A percentile compares a stretch with the other conserved stretches of the same genome.
phyloP scores from a whole-genome alignment of 2,888 invertebrate species.

The Ochropleura plecta region DNA sequence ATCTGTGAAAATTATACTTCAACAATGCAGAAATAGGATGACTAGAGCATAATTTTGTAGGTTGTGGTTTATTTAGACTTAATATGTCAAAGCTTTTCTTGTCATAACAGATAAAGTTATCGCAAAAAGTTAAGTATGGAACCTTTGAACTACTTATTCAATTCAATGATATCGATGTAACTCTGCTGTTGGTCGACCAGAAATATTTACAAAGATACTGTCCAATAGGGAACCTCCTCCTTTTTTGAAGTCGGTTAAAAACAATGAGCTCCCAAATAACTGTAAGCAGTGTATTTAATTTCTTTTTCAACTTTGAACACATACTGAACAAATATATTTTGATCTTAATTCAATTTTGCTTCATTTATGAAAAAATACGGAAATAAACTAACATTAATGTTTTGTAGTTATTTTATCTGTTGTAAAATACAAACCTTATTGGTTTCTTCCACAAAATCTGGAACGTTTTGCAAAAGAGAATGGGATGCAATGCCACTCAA shows the following conservation, averaged over 20 bases:
- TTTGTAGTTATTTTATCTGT: neutral
- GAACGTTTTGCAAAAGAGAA: conserved; percentile 2
- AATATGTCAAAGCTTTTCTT: no score
- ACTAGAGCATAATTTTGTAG: neutral
- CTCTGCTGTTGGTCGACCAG: no score
- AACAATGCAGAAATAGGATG: neutral
- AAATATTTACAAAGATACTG: no score
- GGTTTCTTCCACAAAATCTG: neutral
- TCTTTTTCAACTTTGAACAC: neutral
- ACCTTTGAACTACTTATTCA: no score
- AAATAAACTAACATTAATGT: neutral
- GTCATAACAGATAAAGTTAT: no score
- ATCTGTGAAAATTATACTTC: neutral
- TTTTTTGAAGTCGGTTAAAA: no score
- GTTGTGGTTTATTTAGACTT: no score
- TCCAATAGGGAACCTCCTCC: no score
- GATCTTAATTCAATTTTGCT: neutral
- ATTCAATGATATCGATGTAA: no score
- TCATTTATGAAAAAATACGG: neutral
- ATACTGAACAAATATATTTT: neutral
- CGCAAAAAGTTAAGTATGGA: no score
- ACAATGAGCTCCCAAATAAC: no score
- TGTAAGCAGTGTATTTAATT: neutral
- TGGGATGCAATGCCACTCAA: conserved; percentile 23
- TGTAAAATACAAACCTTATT: neutral